phyloP scores from a whole-genome alignment of 2,113 vertebrate species.

The Nycticorax nycticorax region DNA sequence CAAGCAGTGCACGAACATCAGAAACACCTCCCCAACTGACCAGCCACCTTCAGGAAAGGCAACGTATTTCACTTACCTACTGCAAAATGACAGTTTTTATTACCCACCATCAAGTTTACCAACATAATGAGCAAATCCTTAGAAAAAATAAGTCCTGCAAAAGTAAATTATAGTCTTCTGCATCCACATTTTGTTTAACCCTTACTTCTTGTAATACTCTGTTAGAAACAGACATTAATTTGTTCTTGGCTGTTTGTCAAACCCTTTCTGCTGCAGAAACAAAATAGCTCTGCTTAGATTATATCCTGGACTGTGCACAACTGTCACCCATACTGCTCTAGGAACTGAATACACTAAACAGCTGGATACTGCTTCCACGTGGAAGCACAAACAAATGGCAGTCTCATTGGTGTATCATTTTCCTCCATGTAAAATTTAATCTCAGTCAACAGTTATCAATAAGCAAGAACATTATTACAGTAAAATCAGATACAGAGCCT shows the following conservation, averaged over 20 bases:
- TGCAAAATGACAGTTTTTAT: not conserved
- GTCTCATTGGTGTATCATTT: not conserved
- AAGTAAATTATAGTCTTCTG: not conserved
- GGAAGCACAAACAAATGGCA: not conserved
- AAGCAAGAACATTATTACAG: not conserved
- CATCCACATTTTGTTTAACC: not conserved
- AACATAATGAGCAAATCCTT: not conserved
- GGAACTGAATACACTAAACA: not conserved
- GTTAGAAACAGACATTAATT: not conserved
- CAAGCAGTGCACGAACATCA: fast-evolving
- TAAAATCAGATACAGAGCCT: not conserved
- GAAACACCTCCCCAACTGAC: not conserved
- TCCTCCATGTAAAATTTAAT: not conserved
- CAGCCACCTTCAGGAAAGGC: not conserved
- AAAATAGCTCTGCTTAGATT: not conserved
- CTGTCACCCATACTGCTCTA: not conserved
- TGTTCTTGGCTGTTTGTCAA: not conserved
- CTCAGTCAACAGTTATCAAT: not conserved
- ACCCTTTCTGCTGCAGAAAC: not conserved
- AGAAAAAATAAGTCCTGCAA: not conserved
- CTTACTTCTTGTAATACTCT: not conserved
- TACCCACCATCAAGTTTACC: not conserved
- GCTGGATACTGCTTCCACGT: not conserved
- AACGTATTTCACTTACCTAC: not conserved
- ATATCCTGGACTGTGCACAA: not conserved